Evolutionary conservation across 2,888 invertebrate species (phyloP).

Genomic region (Thalpophila matura): DNA sequence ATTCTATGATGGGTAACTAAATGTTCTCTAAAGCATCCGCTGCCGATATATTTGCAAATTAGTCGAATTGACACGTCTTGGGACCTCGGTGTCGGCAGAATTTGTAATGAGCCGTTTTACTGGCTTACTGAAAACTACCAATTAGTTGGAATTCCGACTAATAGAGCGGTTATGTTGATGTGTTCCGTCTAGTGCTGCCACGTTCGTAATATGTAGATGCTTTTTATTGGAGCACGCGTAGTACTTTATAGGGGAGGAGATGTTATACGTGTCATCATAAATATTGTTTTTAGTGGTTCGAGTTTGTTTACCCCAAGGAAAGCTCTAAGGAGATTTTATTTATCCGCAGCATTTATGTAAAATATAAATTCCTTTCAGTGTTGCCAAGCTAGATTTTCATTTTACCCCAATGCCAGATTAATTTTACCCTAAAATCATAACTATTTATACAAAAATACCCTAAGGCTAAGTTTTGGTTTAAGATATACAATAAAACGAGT

Average conservation of each 20-base stretch:
- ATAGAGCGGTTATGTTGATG: conserved; percentile 34
- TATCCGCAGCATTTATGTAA: neutral
- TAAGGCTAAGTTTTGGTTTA: too few relatives aligned
- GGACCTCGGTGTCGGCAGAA: conserved; percentile 39
- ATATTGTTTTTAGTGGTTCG: conserved; percentile 34
- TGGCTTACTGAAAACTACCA: conserved; percentile 42
- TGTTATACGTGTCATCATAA: conserved; percentile 15
- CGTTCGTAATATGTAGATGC: conserved; percentile 34
- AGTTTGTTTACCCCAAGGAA: conserved; percentile 1
- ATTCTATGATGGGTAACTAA: conserved; percentile 39
- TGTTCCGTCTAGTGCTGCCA: conserved; percentile 28
- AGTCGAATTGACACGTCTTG: conserved; percentile 58
- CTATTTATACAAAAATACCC: too few relatives aligned
- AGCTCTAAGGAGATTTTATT: neutral
- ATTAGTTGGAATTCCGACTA: conserved; percentile 56
- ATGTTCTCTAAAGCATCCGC: conserved; percentile 65
- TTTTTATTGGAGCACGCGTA: conserved; percentile 26
- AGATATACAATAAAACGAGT: too few relatives aligned
- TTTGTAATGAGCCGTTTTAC: conserved; percentile 45
- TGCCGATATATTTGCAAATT: conserved; percentile 75
- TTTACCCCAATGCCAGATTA: too few relatives aligned
- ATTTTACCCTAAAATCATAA: too few relatives aligned
- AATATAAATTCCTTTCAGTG: neutral
- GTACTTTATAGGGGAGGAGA: conserved; percentile 16
- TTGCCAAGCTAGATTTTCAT: too few relatives aligned